Evolutionary conservation across 2,113 vertebrate species (phyloP), one percentile per base, ranked within the genome.

Genomic region (Chaenocephalus aceratus): DNA sequence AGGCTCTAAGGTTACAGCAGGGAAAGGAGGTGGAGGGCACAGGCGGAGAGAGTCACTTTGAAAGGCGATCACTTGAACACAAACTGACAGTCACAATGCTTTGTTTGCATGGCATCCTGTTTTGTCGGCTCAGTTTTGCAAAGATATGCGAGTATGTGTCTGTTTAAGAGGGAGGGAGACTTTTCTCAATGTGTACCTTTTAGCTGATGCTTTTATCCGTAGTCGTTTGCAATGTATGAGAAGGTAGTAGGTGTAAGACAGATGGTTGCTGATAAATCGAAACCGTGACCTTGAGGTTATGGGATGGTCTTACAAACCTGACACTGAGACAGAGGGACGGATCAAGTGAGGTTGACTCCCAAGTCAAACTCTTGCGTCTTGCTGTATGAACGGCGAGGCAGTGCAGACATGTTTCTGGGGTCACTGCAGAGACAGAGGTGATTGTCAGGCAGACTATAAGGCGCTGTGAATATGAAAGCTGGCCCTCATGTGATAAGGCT

Each of bases 31-130:
- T 82, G 84, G 89, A 91, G 87, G 85, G 77, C 84, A 87, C 78
- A 88, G 67, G 71, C 88, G 92, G 88, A 65, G 80, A 91, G 88
- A 92, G 90, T 93, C 87, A 92, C 91, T 92, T 89, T 94, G 92
- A 94, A 93, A 92, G 83, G 85, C 48, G 76, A 91, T 93, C 88
- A 79, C 81, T 79, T 88, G 80, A 84, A 76, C 85, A 83, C 83
- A 87, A 72, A 70, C 88, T 90, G 83, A 91, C 87, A 84, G 84
- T 82, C 82, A 83, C 85, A 87, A 82, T 62, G 81, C 89, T 92
- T 83, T 91, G 90, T 93, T 89, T 89, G 83, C 87, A 77, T 71
- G 64, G 67, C 58, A 62, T 86, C 58, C 86, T 75, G 72, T 81
- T 89, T 77, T 71, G 26, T 68, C 59, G 68, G 45, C 52, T 80